phyloP scores from a whole-genome alignment of 2,888 invertebrate genomes.

The Spilosoma lubricipeda region DNA sequence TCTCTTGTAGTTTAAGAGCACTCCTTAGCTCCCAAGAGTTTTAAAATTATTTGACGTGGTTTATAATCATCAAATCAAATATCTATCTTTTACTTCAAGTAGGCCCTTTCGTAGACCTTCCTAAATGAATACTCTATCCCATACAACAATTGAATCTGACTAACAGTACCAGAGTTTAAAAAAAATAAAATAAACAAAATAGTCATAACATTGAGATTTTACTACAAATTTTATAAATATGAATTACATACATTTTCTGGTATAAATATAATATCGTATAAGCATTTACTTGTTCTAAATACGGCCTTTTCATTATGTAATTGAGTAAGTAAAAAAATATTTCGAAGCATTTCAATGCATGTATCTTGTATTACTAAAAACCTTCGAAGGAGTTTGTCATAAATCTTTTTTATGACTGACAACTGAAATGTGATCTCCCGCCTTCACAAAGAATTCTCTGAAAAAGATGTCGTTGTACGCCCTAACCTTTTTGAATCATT shows the following conservation, averaged over 20 bases:
- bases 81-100: no score
- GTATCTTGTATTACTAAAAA: background rate
- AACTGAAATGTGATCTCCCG: constrained; percentile 14
- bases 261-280: background rate
- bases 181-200: no score
- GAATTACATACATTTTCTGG: background rate
- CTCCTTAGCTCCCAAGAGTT: no score
- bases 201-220: no score
- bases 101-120: no score
- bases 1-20: no score
- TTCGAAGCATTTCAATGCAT: background rate
- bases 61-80: no score
- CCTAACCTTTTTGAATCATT: constrained; percentile 56
- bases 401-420: constrained; percentile 13
- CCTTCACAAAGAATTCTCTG: constrained; percentile 49
- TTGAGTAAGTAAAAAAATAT: background rate
- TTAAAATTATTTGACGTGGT: no score
- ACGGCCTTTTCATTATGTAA: background rate
- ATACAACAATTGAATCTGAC: no score
- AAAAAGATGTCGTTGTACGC: constrained; percentile 51
- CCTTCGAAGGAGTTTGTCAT: constrained; percentile 7
- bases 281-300: background rate
- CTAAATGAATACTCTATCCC: no score
- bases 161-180: no score
- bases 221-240: no score